Percentiles rank a stretch among this genome's conserved stretches.
phyloP scores from a whole-genome alignment of 2,888 invertebrate genomes.

The Diploptera punctata region DNA sequence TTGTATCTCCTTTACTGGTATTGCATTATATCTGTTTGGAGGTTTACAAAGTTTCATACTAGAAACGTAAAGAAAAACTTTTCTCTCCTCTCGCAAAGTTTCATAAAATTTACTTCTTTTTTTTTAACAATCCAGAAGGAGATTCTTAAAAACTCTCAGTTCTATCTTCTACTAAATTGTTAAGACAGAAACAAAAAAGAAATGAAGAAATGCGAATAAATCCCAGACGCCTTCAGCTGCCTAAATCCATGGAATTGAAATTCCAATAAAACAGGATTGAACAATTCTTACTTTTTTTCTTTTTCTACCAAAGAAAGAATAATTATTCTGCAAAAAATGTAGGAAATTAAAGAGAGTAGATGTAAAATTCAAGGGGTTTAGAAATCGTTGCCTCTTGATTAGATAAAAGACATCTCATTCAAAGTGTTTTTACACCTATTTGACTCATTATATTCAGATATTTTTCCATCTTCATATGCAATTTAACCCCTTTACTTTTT shows the following conservation, averaged over 20 bases:
- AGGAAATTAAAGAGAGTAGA: not conserved
- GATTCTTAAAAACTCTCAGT: not conserved
- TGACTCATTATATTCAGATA: too few species aligned
- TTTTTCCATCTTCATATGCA: too few species aligned
- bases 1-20: too few species aligned
- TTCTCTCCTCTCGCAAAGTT: not conserved
- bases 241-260: constrained; percentile 6
- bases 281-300: not conserved
- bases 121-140: constrained; percentile 1
- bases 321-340: not conserved
- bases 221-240: not conserved
- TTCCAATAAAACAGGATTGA: not conserved
- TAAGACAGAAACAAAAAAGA: not conserved
- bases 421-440: too few species aligned
- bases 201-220: not conserved
- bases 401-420: too few species aligned
- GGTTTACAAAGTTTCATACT: constrained; percentile 6
- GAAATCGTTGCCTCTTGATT: too few species aligned
- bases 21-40: constrained; percentile 6
- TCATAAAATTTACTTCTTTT: constrained; percentile 11
- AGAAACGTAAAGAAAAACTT: not conserved
- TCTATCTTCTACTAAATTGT: constrained; percentile 5
- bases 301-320: not conserved
- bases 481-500: too few species aligned
- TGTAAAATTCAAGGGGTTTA: constrained; percentile 11